Percentiles rank a stretch among this genome's conserved stretches.
These are phyloP conservation scores for Drosophila demipolita DNA, from an alignment of 2,888 invertebrate species.

Conservation along the genomic window DNA sequence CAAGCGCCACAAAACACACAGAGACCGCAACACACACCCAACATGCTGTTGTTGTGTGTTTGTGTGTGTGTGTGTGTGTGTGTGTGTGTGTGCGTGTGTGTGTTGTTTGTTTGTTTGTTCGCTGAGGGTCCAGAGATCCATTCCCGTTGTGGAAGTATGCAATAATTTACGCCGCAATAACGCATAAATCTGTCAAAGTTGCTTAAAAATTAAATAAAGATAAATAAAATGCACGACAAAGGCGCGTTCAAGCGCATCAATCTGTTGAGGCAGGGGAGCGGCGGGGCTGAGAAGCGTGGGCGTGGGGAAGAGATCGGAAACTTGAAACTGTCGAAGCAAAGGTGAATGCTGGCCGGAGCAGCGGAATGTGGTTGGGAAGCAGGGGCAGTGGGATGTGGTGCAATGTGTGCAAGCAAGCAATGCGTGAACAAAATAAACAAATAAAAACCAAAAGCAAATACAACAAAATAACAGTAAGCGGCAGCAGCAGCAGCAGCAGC, in stretches of 20 bases:
- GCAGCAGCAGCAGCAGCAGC: background rate
- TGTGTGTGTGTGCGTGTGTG: background rate
- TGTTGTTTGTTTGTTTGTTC: conserved; percentile 5
- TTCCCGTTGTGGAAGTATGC: conserved; percentile 51
- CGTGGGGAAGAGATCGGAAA: conserved; percentile 21
- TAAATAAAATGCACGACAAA: conserved; percentile 71
- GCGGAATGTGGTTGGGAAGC: background rate
- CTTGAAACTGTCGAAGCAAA: conserved; percentile 42
- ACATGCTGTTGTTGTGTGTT: background rate
- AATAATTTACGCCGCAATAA: conserved; percentile 75
- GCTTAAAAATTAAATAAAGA: conserved; percentile 77
- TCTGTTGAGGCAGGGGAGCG: conserved; percentile 14
- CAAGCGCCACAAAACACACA: conserved; percentile 11
- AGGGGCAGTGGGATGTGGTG: no score
- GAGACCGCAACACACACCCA: background rate
- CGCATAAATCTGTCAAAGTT: conserved; percentile 78
- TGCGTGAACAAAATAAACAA: conserved; percentile 59
- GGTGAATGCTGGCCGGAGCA: background rate
- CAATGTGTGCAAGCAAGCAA: conserved; percentile 19
- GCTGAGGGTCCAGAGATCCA: conserved; percentile 23
- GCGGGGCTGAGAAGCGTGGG: background rate
- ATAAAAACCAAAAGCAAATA: conserved; percentile 38
- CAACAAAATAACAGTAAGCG: conserved; percentile 13
- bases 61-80: background rate
- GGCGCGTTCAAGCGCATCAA: conserved; percentile 70